Conservation (phyloP, 2,888 invertebrate genomes). For the Smittia sp. region DNA sequence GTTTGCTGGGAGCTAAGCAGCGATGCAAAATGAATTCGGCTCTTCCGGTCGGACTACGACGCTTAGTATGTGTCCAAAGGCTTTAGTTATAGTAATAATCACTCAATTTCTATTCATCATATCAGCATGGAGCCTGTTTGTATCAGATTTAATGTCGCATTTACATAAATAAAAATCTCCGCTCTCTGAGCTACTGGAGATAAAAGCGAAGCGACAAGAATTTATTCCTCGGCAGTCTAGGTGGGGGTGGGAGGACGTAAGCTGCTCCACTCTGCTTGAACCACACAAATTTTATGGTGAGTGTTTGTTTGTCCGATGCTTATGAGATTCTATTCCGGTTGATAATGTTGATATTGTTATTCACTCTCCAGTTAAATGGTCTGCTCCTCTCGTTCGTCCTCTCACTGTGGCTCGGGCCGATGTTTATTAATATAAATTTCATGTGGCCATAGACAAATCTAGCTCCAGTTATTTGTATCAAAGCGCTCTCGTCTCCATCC, state of each 20-base stretch:
- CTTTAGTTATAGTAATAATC: constrained; percentile 20
- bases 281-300: constrained; percentile 2
- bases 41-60: background rate
- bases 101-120: constrained; percentile 39
- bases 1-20: no score
- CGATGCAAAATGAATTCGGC: background rate
- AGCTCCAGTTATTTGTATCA: background rate
- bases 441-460: constrained; percentile 8
- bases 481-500: background rate
- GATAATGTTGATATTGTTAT: background rate
- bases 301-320: constrained; percentile 4
- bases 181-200: background rate
- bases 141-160: background rate
- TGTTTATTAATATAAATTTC: constrained; percentile 5
- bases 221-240: background rate
- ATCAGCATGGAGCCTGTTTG: background rate
- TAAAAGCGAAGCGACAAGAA: background rate
- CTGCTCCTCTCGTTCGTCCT: background rate
- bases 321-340: background rate
- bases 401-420: background rate
- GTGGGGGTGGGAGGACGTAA: background rate
- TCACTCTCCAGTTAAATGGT: background rate
- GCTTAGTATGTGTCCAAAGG: background rate
- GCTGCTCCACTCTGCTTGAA: background rate
- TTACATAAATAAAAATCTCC: constrained; percentile 23